These are phyloP conservation scores for Dendroctonus ponderosae DNA, from an alignment of 1,140 invertebrate genomes.

Conservation along the genomic window DNA sequence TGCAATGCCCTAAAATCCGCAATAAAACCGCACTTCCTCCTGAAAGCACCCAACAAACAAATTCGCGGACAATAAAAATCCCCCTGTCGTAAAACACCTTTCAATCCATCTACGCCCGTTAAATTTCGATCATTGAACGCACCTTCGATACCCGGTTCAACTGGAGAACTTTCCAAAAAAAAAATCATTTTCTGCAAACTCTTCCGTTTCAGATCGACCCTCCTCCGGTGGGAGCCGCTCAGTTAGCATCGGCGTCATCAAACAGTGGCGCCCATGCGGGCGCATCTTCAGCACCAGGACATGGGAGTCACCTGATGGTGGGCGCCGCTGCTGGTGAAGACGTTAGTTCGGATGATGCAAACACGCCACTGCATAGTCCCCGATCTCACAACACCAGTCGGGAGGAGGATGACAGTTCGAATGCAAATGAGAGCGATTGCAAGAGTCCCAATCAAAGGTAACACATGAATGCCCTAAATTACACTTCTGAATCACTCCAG, in stretches of 20 bases:
- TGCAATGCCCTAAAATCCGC: too few relatives aligned
- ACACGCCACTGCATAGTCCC: conserved; percentile 51
- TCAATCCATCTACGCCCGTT: too few relatives aligned
- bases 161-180: too few relatives aligned
- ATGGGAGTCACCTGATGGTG: conserved; percentile 47
- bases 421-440: conserved; percentile 62
- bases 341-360: conserved; percentile 48
- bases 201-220: conserved; percentile 51
- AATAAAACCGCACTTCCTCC: too few relatives aligned
- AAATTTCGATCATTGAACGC: too few relatives aligned
- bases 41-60: too few relatives aligned
- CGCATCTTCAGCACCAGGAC: conserved; percentile 43
- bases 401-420: conserved; percentile 63
- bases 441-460: conserved; percentile 66
- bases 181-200: neutral
- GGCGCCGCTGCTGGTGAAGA: conserved; percentile 33
- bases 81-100: too few relatives aligned
- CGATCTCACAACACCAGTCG: conserved; percentile 57
- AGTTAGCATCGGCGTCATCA: conserved; percentile 38
- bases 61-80: too few relatives aligned
- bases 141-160: too few relatives aligned
- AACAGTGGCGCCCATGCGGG: conserved; percentile 43
- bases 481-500: conserved; percentile 1
- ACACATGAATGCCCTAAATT: neutral
- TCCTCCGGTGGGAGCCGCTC: conserved; percentile 23